These are phyloP conservation scores for Haemorhous mexicanus DNA, from an alignment of 2,113 vertebrate genomes.

Conservation along the genomic window DNA sequence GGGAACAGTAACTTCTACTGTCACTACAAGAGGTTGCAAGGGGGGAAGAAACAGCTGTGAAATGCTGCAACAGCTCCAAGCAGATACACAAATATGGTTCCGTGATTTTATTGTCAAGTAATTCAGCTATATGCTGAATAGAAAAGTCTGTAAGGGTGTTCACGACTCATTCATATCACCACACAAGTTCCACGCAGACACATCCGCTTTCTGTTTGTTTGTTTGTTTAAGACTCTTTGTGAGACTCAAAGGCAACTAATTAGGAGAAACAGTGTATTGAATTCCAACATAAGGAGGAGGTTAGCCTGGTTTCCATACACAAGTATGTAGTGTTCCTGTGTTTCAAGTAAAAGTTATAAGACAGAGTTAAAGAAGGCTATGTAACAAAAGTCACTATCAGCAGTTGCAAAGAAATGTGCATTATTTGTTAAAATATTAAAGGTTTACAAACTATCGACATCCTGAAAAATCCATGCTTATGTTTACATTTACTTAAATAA, in stretches of 20 bases:
- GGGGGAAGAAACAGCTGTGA: neutral
- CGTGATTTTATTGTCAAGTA: neutral
- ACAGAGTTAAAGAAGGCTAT: neutral
- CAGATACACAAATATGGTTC: neutral
- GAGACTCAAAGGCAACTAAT: conserved; percentile 38
- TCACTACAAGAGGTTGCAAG: neutral
- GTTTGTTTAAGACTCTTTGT: conserved; percentile 21
- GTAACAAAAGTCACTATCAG: neutral
- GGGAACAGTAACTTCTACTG: neutral
- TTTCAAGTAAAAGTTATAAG: neutral
- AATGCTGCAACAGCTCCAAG: neutral
- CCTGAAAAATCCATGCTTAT: neutral
- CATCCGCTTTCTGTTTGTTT: conserved; percentile 27
- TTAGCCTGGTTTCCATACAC: neutral
- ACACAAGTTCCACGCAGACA: neutral
- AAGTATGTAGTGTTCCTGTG: neutral
- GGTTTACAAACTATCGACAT: neutral
- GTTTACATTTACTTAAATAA: neutral
- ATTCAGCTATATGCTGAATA: neutral
- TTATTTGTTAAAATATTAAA: neutral
- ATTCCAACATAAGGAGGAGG: neutral
- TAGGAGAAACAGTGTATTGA: conserved; percentile 18
- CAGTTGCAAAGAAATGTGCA: neutral
- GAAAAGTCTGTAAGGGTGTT: neutral
- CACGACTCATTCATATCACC: neutral